Percentiles rank a stretch among this genome's conserved stretches.
These are phyloP conservation scores for Carassius gibelio DNA, from an alignment of 2,113 vertebrate genomes.

Conservation along the genomic window DNA sequence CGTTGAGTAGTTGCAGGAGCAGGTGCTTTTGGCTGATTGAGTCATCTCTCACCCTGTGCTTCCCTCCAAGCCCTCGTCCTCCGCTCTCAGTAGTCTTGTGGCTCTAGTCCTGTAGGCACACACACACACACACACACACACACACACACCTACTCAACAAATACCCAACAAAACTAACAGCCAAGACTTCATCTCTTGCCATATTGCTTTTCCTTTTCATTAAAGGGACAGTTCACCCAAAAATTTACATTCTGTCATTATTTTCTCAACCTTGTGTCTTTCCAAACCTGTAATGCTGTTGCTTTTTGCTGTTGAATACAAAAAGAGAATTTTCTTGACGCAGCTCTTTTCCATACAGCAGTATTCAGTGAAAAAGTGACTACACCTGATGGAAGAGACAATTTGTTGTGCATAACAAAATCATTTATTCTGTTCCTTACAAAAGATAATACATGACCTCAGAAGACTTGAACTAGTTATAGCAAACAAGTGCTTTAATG, in stretches of 20 bases:
- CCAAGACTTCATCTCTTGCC: constrained; percentile 1
- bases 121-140: neutral
- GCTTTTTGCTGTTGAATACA: neutral
- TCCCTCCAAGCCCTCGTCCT: constrained; percentile 64
- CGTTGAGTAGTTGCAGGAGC: constrained; percentile 48
- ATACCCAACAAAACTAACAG: constrained; percentile 8
- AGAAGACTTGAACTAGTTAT: neutral
- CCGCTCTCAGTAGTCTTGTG: constrained; percentile 72
- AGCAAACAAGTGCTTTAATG: too few relatives aligned
- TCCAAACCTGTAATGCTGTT: neutral
- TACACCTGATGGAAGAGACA: neutral
- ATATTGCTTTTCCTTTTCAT: neutral
- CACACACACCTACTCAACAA: neutral
- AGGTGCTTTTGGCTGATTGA: constrained; percentile 69
- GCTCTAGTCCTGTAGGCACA: constrained; percentile 49
- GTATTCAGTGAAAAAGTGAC: neutral
- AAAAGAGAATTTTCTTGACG: neutral
- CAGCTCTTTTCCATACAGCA: neutral
- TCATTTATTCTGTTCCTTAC: neutral
- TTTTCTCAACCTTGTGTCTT: neutral
- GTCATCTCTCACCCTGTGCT: constrained; percentile 66
- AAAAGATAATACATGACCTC: neutral
- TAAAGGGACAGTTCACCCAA: neutral
- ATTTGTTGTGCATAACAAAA: neutral
- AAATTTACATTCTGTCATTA: neutral